Percentiles rank a stretch among this genome's conserved stretches.
Conservation (phyloP, 2,888 invertebrate genomes). For the Caenorhabditis afra region DNA sequence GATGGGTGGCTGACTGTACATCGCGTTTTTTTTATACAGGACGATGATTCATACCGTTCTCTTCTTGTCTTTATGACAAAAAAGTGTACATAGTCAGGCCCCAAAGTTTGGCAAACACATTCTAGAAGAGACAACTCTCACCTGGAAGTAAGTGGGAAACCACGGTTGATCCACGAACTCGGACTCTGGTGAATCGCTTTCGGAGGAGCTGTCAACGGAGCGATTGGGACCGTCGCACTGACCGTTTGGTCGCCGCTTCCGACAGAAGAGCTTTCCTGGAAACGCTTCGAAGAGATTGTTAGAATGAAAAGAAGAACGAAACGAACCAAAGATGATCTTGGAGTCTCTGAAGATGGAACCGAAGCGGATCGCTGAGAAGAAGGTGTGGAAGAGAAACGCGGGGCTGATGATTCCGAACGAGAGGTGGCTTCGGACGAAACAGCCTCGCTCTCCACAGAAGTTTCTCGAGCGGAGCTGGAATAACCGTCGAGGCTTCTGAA, state of each 20-base stretch:
- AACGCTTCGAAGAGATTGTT: constrained; percentile 8
- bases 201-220: constrained; percentile 48
- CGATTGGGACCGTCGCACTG: constrained; percentile 61
- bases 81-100: constrained; percentile 4
- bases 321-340: constrained; percentile 51
- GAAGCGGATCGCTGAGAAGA: constrained; percentile 50
- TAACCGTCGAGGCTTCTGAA: constrained; percentile 54
- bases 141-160: constrained; percentile 64
- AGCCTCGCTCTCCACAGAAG: constrained; percentile 39
- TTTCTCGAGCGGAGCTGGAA: constrained; percentile 39
- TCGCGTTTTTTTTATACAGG: constrained; percentile 9
- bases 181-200: constrained; percentile 64
- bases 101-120: not conserved
- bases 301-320: not conserved
- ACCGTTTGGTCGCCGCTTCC: constrained; percentile 62
- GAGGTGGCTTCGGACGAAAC: constrained; percentile 15
- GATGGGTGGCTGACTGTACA: constrained; percentile 4
- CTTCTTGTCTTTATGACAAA: constrained; percentile 1
- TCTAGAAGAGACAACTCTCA: constrained; percentile 6
- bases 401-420: constrained; percentile 23
- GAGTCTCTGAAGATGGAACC: constrained; percentile 22
- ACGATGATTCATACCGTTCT: constrained; percentile 4
- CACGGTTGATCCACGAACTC: constrained; percentile 69
- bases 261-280: constrained; percentile 50
- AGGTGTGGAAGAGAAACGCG: constrained; percentile 26